Conservation (phyloP, 1,140 invertebrate genomes). For the Limonius californicus region DNA sequence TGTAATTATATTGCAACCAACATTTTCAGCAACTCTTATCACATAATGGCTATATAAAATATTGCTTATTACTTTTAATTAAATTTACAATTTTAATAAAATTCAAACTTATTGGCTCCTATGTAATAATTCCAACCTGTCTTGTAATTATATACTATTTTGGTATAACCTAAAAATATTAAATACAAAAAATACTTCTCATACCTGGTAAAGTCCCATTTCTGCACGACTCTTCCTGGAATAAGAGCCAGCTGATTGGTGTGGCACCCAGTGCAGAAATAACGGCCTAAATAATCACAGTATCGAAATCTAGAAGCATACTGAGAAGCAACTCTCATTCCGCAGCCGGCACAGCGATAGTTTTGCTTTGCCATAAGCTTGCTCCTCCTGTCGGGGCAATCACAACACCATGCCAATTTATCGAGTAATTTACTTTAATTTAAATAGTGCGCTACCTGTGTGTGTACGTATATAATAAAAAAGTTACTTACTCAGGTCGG, state of each 20-base stretch:
- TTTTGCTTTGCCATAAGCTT: slow-evolving; percentile 71
- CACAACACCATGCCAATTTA: background rate
- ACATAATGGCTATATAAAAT: no score
- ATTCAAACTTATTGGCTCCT: no score
- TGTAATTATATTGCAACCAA: no score
- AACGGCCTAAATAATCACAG: slow-evolving; percentile 83
- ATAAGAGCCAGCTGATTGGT: slow-evolving; percentile 70
- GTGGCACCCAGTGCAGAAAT: slow-evolving; percentile 88
- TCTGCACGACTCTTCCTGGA: slow-evolving; percentile 71
- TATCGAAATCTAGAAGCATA: slow-evolving; percentile 72
- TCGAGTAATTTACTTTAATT: slow-evolving; percentile 7
- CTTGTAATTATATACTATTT: no score
- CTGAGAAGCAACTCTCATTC: slow-evolving; percentile 69
- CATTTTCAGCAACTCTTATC: no score
- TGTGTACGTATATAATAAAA: background rate
- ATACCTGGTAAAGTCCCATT: slow-evolving; percentile 69
- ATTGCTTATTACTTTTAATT: no score
- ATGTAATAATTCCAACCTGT: no score
- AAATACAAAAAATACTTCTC: no score
- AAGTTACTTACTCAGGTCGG: slow-evolving; percentile 57
- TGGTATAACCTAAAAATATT: no score
- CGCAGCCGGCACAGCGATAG: slow-evolving; percentile 81
- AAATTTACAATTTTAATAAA: no score
- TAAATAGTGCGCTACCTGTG: background rate
- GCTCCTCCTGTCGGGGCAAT: slow-evolving; percentile 51